Evolutionary conservation across 2,797 vertebrate genomes (phyloP).

Genomic region (Parotocinclus haroldoi): DNA sequence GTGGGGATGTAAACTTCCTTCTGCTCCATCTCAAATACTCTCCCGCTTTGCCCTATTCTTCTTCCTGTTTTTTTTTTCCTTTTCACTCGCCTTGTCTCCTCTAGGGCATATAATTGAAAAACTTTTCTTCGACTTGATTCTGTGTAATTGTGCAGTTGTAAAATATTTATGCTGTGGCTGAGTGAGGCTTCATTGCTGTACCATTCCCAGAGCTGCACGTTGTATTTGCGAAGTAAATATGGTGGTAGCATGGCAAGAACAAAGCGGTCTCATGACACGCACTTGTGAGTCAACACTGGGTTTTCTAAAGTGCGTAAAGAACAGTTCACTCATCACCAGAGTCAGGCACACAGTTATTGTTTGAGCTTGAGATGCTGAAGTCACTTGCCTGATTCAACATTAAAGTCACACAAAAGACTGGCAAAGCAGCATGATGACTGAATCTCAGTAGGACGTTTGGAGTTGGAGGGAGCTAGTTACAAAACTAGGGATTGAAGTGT

Average conservation of each 20-base stretch:
- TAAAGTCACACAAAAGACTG: conserved; percentile 59
- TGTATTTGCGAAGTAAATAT: conserved; percentile 56
- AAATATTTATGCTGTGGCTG: conserved; percentile 66
- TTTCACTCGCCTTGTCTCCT: conserved; percentile 28
- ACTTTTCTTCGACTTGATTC: conserved; percentile 64
- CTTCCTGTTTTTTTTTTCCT: conserved; percentile 16
- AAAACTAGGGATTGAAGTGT: conserved; percentile 25
- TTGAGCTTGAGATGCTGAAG: conserved; percentile 59
- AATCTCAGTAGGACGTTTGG: conserved; percentile 66
- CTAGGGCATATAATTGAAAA: conserved; percentile 51
- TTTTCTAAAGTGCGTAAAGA: conserved; percentile 52
- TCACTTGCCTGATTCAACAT: conserved; percentile 57
- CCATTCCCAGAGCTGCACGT: conserved; percentile 55
- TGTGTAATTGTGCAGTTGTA: conserved; percentile 64
- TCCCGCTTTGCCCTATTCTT: too few relatives aligned
- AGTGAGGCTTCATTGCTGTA: conserved; percentile 52
- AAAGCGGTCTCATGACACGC: conserved; percentile 57
- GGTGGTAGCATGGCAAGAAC: conserved; percentile 54
- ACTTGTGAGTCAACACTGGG: conserved; percentile 54
- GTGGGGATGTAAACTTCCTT: not conserved
- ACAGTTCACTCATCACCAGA: conserved; percentile 57
- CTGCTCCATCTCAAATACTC: not conserved
- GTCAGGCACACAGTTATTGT: conserved; percentile 56
- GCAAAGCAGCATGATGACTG: conserved; percentile 67
- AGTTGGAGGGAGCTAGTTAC: conserved; percentile 47